Conservation (phyloP, 1,140 invertebrate genomes). For the Leptoteleia sp. region DNA sequence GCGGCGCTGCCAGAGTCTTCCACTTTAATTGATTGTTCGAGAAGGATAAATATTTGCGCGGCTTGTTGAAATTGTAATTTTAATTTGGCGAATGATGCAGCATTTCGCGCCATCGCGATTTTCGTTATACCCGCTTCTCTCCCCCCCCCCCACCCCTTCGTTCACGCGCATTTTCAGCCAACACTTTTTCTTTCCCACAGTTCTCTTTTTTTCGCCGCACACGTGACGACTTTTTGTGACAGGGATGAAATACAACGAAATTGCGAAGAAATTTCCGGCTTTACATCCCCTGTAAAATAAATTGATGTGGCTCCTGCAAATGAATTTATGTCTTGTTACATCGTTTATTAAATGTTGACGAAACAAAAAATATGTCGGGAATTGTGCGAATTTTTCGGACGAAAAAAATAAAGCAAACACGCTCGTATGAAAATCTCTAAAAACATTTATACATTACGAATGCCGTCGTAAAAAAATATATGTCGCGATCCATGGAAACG, state of each 20-base stretch:
- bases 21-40: no score
- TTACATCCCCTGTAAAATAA: constrained; percentile 11
- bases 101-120: constrained; percentile 6
- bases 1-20: no score
- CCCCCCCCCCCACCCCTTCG: neutral
- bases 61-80: constrained; percentile 17
- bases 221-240: constrained; percentile 33
- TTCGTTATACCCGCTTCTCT: no score
- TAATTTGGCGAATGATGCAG: constrained; percentile 15
- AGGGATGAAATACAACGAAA: constrained; percentile 30
- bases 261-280: constrained; percentile 28
- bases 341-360: neutral
- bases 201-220: constrained; percentile 3
- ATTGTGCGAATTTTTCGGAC: no score
- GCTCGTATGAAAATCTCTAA: no score
- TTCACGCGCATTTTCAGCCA: neutral
- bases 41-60: neutral
- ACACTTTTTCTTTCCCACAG: constrained; percentile 16
- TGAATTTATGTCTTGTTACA: neutral
- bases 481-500: no score
- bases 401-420: no score
- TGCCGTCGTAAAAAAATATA: no score
- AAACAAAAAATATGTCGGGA: neutral
- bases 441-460: no score
- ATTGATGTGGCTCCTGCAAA: neutral